Evolutionary conservation across 2,888 invertebrate species (phyloP).

Genomic region (Seira musarum): DNA sequence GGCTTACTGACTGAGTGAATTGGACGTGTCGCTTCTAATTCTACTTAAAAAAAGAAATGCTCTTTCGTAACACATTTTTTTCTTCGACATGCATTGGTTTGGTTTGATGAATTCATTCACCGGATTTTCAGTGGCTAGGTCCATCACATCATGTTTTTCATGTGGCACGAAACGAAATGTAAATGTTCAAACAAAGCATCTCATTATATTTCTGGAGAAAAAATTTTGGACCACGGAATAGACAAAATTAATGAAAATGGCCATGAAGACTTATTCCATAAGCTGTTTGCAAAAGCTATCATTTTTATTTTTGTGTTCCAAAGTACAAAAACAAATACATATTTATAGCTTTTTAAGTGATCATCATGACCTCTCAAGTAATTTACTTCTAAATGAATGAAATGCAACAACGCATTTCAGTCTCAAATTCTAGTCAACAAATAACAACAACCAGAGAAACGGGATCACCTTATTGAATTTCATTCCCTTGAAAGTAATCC

Average conservation of each 20-base stretch:
- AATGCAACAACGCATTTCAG: constrained; percentile 46
- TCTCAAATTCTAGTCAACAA: constrained; percentile 13
- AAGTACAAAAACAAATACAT: no score
- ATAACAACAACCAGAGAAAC: constrained; percentile 36
- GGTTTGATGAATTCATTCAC: constrained; percentile 28
- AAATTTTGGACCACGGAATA: constrained; percentile 1
- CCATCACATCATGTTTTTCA: constrained; percentile 31
- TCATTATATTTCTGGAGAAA: constrained; percentile 29
- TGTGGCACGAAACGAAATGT: background rate
- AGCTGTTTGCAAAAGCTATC: no score
- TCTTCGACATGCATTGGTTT: background rate
- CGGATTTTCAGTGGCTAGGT: constrained; percentile 42
- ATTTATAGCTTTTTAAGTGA: constrained; percentile 48
- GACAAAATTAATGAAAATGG: no score
- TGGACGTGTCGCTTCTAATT: background rate
- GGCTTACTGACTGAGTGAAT: constrained; percentile 27
- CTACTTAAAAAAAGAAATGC: background rate
- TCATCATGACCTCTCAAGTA: constrained; percentile 45
- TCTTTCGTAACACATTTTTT: constrained; percentile 6
- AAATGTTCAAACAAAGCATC: background rate
- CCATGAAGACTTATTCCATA: no score
- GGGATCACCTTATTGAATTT: constrained; percentile 54
- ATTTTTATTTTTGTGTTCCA: no score
- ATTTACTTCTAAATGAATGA: constrained; percentile 25
- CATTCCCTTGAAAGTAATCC: constrained; percentile 41